phyloP scores from a whole-genome alignment of 2,888 invertebrate genomes.

The Drosophila maculinotata region DNA sequence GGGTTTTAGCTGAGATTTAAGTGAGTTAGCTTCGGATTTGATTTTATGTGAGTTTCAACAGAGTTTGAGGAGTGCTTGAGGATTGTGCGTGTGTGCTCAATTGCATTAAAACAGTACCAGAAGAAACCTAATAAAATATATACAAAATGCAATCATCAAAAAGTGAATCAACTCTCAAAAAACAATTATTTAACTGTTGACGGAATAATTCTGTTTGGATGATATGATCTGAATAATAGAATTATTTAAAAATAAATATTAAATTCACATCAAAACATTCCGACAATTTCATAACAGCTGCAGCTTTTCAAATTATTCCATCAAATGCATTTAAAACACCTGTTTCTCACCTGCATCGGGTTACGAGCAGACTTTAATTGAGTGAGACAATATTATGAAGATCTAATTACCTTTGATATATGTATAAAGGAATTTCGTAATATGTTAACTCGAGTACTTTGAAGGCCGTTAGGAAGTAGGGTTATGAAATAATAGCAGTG shows the following conservation, averaged over 20 bases:
- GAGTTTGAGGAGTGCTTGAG: background rate
- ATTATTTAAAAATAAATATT: too few species aligned
- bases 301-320: background rate
- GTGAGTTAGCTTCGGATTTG: background rate
- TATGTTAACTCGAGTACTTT: background rate
- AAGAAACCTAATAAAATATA: too few species aligned
- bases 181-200: too few species aligned
- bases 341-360: slow-evolving; percentile 26
- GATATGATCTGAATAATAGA: too few species aligned
- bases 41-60: background rate
- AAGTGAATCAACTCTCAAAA: too few species aligned
- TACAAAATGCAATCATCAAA: too few species aligned
- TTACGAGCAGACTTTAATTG: slow-evolving; percentile 1
- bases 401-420: slow-evolving; percentile 2
- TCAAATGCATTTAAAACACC: slow-evolving; percentile 7
- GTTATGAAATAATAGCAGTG: too few species aligned
- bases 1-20: slow-evolving; percentile 1
- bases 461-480: too few species aligned
- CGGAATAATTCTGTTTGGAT: too few species aligned
- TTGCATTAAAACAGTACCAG: too few species aligned
- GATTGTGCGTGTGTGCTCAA: too few species aligned
- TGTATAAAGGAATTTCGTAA: background rate
- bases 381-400: background rate
- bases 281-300: slow-evolving; percentile 1
- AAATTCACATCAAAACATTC: background rate